Evolutionary conservation across 1,140 invertebrate species (phyloP).

Genomic region (Brachionus rotundiformis): DNA sequence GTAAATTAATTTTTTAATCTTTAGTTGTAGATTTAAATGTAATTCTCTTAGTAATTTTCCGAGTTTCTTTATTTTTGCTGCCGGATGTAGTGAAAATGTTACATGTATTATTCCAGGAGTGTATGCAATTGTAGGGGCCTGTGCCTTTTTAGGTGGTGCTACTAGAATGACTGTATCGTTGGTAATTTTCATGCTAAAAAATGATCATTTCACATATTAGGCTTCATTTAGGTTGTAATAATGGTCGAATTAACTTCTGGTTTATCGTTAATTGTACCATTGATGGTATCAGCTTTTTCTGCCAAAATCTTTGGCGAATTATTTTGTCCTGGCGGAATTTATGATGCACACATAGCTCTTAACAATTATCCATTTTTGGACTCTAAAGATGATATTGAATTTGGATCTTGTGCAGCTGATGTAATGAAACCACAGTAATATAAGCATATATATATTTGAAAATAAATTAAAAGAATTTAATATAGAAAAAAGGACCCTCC

Average conservation of each 20-base stretch:
- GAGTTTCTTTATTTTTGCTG: slow-evolving; percentile 82
- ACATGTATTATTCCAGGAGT: slow-evolving; percentile 95
- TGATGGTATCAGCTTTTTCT: slow-evolving; percentile 98
- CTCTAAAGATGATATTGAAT: slow-evolving; percentile 94
- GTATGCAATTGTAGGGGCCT: slow-evolving; percentile 99
- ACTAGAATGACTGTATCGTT: slow-evolving; percentile 96
- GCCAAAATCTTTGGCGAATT: slow-evolving; percentile 99
- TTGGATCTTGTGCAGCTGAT: slow-evolving; percentile 92
- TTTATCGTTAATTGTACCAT: slow-evolving; percentile 79
- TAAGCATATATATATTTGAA: neutral
- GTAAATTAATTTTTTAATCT: neutral
- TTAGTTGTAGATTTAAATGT: neutral
- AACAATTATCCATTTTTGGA: slow-evolving; percentile 98
- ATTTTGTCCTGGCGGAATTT: slow-evolving; percentile 86
- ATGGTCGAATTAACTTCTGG: slow-evolving; percentile 45
- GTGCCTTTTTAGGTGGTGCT: slow-evolving; percentile 96
- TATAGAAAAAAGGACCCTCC: slow-evolving; percentile 40
- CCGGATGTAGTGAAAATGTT: slow-evolving; percentile 75
- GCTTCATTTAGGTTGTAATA: slow-evolving; percentile 31
- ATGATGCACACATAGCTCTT: slow-evolving; percentile 94
- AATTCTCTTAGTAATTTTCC: slow-evolving; percentile 76
- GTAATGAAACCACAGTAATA: slow-evolving; percentile 84
- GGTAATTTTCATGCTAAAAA: slow-evolving; percentile 70
- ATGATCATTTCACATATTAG: neutral
- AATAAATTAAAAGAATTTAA: slow-evolving; percentile 6